A percentile compares a stretch with the other conserved stretches of the same genome.
Evolutionary conservation across 1,140 invertebrate genomes (phyloP).

Genomic region (Polypedilum vanderplanki): DNA sequence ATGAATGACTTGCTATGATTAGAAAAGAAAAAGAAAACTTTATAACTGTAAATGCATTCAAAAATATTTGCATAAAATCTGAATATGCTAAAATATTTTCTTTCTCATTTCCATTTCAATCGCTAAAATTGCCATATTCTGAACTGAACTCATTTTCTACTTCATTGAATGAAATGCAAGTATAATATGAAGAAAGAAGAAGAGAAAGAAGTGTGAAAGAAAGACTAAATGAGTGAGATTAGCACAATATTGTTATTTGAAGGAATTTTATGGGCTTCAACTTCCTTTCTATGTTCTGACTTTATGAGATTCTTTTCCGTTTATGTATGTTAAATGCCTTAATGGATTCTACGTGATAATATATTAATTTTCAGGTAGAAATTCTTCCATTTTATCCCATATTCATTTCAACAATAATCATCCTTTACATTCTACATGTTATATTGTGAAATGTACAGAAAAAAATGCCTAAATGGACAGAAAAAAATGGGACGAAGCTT

Average conservation of each 20-base stretch:
- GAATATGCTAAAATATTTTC: no score
- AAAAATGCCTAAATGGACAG: not conserved
- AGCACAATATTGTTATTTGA: conserved; percentile 19
- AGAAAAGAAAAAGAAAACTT: no score
- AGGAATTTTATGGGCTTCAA: conserved; percentile 18
- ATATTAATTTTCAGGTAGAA: conserved; percentile 6
- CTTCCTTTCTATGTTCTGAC: not conserved
- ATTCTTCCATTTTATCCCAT: not conserved
- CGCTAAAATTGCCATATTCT: no score
- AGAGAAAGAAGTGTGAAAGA: not conserved
- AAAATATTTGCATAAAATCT: no score
- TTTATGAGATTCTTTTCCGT: not conserved
- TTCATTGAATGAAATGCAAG: not conserved
- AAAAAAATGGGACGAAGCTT: not conserved
- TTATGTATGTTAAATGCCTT: conserved; percentile 14
- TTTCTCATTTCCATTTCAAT: no score
- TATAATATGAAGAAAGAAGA: not conserved
- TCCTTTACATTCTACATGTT: not conserved
- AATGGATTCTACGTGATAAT: conserved; percentile 18
- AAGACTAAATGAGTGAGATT: conserved; percentile 12
- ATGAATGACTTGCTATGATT: no score
- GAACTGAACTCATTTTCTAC: no score
- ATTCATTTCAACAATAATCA: no score
- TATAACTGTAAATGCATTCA: no score
- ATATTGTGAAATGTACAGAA: not conserved